Evolutionary conservation across 2,888 invertebrate species (phyloP).

Genomic region (Caenorhabditis drosophilae): DNA sequence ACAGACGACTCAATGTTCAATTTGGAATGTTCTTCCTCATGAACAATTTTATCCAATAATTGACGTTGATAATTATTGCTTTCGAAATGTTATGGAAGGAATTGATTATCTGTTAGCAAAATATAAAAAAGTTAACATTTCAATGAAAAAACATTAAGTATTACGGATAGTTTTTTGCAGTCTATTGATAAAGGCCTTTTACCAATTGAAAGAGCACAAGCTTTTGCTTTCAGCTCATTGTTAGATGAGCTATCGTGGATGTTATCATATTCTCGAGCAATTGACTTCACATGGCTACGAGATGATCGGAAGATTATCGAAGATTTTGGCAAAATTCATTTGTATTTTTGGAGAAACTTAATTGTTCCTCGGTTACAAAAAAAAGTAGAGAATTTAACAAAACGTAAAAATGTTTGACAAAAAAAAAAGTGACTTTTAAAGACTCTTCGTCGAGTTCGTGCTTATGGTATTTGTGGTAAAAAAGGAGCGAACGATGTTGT

Average conservation of each 20-base stretch:
- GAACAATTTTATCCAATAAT: conserved; percentile 34
- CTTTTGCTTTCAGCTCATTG: conserved; percentile 30
- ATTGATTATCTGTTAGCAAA: conserved; percentile 27
- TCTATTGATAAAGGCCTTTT: conserved; percentile 22
- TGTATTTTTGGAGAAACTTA: conserved; percentile 34
- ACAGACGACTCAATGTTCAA: conserved; percentile 32
- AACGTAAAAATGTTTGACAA: neutral
- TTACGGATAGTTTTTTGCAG: conserved; percentile 6
- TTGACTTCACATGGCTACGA: conserved; percentile 29
- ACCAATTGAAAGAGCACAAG: conserved; percentile 31
- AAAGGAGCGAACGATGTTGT: conserved; percentile 23
- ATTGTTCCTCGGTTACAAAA: conserved; percentile 33
- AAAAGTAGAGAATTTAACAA: conserved; percentile 8
- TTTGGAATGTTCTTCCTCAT: conserved; percentile 31
- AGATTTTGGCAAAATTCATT: conserved; percentile 19
- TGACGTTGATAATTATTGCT: conserved; percentile 19
- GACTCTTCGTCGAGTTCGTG: conserved; percentile 26
- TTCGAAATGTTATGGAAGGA: conserved; percentile 36
- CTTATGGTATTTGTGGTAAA: conserved; percentile 30
- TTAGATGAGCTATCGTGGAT: conserved; percentile 37
- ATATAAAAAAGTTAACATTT: conserved; percentile 36
- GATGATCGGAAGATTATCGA: conserved; percentile 33
- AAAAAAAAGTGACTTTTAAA: conserved; percentile 5
- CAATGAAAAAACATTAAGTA: too few relatives aligned
- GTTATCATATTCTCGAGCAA: conserved; percentile 31